A percentile compares a stretch with the other conserved stretches of the same genome.
phyloP scores from a whole-genome alignment of 2,797 vertebrate genomes.

The Epinephelus malabaricus region DNA sequence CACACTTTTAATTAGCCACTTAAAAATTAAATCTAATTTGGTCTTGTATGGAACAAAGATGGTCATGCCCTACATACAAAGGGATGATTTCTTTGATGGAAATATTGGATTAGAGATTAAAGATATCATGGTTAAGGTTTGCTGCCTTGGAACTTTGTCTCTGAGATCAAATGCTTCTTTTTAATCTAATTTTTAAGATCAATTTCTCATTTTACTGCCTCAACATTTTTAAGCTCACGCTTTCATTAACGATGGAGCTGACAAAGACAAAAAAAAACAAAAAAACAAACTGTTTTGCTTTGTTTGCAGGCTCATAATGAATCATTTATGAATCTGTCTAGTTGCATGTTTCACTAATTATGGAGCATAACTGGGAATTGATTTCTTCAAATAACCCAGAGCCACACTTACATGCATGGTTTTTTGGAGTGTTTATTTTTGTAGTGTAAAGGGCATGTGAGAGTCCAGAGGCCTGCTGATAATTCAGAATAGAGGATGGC shows the following conservation, averaged over 20 bases:
- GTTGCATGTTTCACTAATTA: constrained; percentile 57
- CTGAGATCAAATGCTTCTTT: constrained; percentile 2
- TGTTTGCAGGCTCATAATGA: constrained; percentile 46
- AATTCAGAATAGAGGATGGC: constrained; percentile 9
- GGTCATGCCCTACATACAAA: constrained; percentile 45
- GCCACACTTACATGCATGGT: constrained; percentile 5
- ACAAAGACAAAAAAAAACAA: constrained; percentile 8
- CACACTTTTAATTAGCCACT: constrained; percentile 52
- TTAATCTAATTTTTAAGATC: constrained; percentile 10
- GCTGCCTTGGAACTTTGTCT: constrained; percentile 32
- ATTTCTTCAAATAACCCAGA: constrained; percentile 52
- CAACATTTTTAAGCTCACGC: constrained; percentile 3
- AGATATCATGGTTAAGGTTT: constrained; percentile 14
- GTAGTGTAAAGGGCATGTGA: constrained; percentile 1
- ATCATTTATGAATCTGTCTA: constrained; percentile 53
- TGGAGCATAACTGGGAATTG: constrained; percentile 38
- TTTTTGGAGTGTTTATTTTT: background rate
- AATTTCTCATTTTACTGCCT: background rate
- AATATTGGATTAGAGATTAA: constrained; percentile 41
- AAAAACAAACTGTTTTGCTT: constrained; percentile 17
- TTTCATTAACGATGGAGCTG: constrained; percentile 25
- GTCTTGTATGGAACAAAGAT: constrained; percentile 34
- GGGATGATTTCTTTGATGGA: constrained; percentile 38
- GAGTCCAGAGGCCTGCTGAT: constrained; percentile 27
- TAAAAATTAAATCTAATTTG: constrained; percentile 46